Evolutionary conservation across 1,140 invertebrate species (phyloP).

Genomic region (Penaeus japonicus): DNA sequence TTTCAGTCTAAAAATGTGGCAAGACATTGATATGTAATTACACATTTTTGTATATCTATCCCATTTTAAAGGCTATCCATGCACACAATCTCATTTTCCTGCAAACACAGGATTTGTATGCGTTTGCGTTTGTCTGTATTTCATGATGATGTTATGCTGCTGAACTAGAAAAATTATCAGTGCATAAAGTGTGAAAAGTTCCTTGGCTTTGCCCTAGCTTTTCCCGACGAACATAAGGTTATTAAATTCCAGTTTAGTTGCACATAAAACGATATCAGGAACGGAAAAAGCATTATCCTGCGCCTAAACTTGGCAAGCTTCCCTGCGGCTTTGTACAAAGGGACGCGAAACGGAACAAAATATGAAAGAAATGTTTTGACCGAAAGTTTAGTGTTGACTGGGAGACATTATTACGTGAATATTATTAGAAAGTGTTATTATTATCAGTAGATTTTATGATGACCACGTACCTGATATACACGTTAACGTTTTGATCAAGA

Average conservation of each 20-base stretch:
- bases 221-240: neutral
- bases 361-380: slow-evolving; percentile 55
- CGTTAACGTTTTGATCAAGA: neutral
- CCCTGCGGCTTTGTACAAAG: slow-evolving; percentile 25
- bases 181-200: slow-evolving; percentile 53
- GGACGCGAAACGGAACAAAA: slow-evolving; percentile 48
- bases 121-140: neutral
- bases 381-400: neutral
- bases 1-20: too few species aligned
- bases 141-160: slow-evolving; percentile 17
- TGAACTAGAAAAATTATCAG: slow-evolving; percentile 54
- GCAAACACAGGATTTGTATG: neutral
- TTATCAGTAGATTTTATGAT: neutral
- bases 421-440: neutral
- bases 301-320: slow-evolving; percentile 26
- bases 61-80: too few species aligned
- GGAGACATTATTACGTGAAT: neutral
- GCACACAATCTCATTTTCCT: neutral
- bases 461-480: neutral
- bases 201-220: slow-evolving; percentile 4
- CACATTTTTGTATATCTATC: too few species aligned
- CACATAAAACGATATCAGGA: neutral
- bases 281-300: neutral
- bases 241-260: too few species aligned
- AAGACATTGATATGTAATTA: too few species aligned